phyloP scores from a whole-genome alignment of 2,113 vertebrate genomes.

The Bubalus kerabau region DNA sequence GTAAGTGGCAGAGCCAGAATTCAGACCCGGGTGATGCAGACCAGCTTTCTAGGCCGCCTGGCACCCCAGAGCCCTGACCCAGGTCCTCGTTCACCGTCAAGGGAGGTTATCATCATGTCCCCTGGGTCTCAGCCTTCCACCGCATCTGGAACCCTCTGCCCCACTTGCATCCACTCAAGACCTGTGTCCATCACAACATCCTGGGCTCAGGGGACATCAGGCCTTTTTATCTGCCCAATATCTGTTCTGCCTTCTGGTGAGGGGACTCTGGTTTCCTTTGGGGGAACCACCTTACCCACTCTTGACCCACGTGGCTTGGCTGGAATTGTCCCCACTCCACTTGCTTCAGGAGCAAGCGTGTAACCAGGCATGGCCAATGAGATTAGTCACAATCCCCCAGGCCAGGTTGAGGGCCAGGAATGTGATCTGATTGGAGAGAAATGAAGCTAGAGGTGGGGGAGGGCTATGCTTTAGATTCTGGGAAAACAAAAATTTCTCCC shows the following conservation, averaged over 20 bases:
- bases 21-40: not conserved
- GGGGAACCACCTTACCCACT: not conserved
- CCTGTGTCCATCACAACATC: not conserved
- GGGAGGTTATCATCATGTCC: rapidly evolving
- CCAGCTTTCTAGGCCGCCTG: rapidly evolving
- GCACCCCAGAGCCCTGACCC: not conserved
- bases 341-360: not conserved
- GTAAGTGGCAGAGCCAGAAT: not conserved
- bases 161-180: not conserved
- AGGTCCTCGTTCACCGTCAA: not conserved
- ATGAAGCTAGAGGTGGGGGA: not conserved
- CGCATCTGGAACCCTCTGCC: not conserved
- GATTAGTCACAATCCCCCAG: not conserved
- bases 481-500: not conserved
- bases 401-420: not conserved
- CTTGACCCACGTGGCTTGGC: not conserved
- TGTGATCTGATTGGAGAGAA: not conserved
- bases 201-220: not conserved
- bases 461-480: not conserved
- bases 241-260: not conserved
- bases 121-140: not conserved
- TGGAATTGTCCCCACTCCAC: not conserved
- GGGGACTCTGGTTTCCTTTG: not conserved
- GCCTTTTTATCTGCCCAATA: not conserved
- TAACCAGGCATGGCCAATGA: not conserved